phyloP scores from a whole-genome alignment of 2,797 vertebrate species.

The Pseudomugil gertrudae region DNA sequence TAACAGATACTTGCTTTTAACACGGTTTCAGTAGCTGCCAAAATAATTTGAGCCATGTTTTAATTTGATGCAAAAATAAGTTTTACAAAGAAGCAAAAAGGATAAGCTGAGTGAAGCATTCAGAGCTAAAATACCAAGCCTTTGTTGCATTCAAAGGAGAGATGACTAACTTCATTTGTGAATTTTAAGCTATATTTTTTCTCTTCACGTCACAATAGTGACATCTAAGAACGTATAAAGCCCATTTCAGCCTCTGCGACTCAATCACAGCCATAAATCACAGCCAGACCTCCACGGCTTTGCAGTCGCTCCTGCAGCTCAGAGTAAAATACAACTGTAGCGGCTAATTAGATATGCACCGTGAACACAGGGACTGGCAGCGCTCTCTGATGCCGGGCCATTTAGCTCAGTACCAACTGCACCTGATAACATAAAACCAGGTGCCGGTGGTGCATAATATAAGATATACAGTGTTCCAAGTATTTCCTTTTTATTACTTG shows the following conservation, averaged over 20 bases:
- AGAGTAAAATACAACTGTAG: slow-evolving; percentile 56
- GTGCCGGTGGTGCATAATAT: slow-evolving; percentile 39
- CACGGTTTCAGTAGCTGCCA: neutral
- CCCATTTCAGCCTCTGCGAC: slow-evolving; percentile 34
- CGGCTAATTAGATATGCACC: slow-evolving; percentile 68
- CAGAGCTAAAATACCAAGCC: slow-evolving; percentile 1
- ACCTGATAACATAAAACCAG: slow-evolving; percentile 63
- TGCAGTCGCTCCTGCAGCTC: slow-evolving; percentile 47
- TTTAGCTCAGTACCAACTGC: slow-evolving; percentile 58
- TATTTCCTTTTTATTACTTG: slow-evolving; percentile 58
- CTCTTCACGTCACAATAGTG: slow-evolving; percentile 21
- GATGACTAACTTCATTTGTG: slow-evolving; percentile 3
- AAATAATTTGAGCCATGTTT: neutral
- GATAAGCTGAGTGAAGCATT: neutral
- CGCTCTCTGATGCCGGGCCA: slow-evolving; percentile 54
- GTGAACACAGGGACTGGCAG: slow-evolving; percentile 53
- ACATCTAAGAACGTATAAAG: slow-evolving; percentile 23
- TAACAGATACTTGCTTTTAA: neutral
- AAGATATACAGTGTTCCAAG: slow-evolving; percentile 34
- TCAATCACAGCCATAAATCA: slow-evolving; percentile 60
- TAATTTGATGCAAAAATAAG: neutral
- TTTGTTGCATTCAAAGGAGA: slow-evolving; percentile 1
- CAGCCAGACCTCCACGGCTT: slow-evolving; percentile 44
- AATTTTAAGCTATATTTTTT: slow-evolving; percentile 16
- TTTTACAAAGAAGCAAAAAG: neutral